Base-by-base conservation (phyloP, 2,888 invertebrate species). In the Teinopalpus imperialis region DNA sequence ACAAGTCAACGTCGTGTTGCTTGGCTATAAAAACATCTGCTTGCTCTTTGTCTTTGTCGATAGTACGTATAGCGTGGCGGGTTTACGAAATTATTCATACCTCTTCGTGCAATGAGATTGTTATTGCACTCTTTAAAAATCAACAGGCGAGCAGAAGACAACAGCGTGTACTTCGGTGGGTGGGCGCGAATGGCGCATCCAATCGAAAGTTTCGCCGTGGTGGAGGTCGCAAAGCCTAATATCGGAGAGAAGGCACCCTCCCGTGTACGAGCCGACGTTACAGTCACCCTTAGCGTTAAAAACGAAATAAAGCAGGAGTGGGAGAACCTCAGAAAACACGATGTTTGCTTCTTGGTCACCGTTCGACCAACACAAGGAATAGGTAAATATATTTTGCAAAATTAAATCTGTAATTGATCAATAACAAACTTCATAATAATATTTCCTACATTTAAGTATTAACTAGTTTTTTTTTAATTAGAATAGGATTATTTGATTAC, bases 141-240 rank as follows among this genome's bases (percentile, higher is more conserved):
- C 35, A 47, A 48, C 64, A 95, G 95, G 95, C 91, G 92, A 73
- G 90, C 97, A 0, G 98, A 98, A 89, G 97, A 97, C 70, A 93
- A 91, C 0, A 92, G 91, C 40, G 92, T 94, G 0, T 94, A 95
- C 63, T 99, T 98, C 83, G 98, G 98, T 7, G 99, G 99, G 1
- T 99, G 99, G 99, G 98, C 99, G 0, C 91, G 99, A 51, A 99
- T 99, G 99, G 99, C 99, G 0, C 94, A 98, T 61, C 97, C 98
- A 0, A 94, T 99, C 44, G 91, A 94, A 4, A 93, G 94, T 48
- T 99, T 99, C 80, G 95, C 95, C 1, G 96, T 99, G 1, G 97
- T 98, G 0, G 98, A 99, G 85, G 98, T 98, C 4, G 94, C 96
- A 0, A 96, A 96, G 65, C 96, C 97, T 0, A 95, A 96, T 71